A percentile compares a stretch with the other conserved stretches of the same genome.
Evolutionary conservation across 2,113 vertebrate genomes (phyloP).

Genomic region (Plotosus lineatus): DNA sequence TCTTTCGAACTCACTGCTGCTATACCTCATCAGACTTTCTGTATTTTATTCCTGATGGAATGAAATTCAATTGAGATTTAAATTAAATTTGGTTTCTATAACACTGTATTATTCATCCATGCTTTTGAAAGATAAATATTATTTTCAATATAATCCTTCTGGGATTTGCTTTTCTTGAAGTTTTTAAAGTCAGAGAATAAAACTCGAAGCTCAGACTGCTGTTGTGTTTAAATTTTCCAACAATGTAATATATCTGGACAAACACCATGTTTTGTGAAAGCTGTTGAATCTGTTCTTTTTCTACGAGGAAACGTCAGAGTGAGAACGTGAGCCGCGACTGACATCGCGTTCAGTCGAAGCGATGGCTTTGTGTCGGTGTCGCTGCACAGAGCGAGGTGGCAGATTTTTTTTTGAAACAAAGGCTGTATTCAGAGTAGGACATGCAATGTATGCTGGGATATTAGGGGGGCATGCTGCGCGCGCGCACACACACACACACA

Average conservation of each 20-base stretch:
- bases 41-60: not conserved
- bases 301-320: not conserved
- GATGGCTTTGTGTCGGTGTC: not conserved
- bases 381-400: constrained; percentile 10
- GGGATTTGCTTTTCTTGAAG: not conserved
- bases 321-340: not conserved
- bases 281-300: not conserved
- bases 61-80: not conserved
- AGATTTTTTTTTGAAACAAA: constrained; percentile 30
- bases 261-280: not conserved
- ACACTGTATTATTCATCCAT: not conserved
- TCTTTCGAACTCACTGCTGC: too few species aligned
- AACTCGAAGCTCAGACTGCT: not conserved
- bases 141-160: not conserved
- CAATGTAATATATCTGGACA: not conserved
- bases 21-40: too few species aligned
- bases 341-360: too few species aligned
- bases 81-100: not conserved
- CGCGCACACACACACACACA: not conserved
- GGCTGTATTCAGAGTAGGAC: constrained; percentile 12
- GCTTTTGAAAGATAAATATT: not conserved
- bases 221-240: not conserved
- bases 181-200: not conserved
- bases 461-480: too few species aligned
- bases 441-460: constrained; percentile 17